Evolutionary conservation across 1,140 invertebrate species (phyloP).

Genomic region (Drosophila suzukii): DNA sequence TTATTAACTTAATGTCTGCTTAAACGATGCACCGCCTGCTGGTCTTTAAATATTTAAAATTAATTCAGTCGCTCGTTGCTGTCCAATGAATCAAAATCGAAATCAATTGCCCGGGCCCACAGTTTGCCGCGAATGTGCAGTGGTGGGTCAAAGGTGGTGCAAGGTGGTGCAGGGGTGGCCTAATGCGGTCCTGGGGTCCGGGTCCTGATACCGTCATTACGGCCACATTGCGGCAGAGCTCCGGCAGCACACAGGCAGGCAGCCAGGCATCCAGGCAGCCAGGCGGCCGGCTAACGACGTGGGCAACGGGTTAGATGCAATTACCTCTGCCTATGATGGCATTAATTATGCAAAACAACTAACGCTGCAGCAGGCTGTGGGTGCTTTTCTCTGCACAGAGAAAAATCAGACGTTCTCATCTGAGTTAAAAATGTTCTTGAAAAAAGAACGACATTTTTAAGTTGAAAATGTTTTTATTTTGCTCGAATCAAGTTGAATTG

Average conservation of each 20-base stretch:
- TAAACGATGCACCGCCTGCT: conserved; percentile 60
- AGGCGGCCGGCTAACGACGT: conserved; percentile 15
- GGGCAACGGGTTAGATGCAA: conserved; percentile 55
- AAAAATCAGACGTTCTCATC: too few species aligned
- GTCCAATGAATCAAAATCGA: conserved; percentile 64
- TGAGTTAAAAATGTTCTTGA: too few species aligned
- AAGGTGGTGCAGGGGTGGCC: background rate
- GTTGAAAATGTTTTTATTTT: too few species aligned
- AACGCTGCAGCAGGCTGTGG: conserved; percentile 17
- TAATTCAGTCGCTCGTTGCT: conserved; percentile 34
- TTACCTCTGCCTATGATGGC: conserved; percentile 71
- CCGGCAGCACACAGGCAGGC: background rate
- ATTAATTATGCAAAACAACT: conserved; percentile 77
- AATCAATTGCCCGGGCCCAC: conserved; percentile 65
- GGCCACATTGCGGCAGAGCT: conserved; percentile 63
- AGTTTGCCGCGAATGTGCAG: conserved; percentile 51
- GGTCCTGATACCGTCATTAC: conserved; percentile 63
- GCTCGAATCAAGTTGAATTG: too few species aligned
- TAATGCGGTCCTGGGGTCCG: conserved; percentile 27
- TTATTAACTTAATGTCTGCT: conserved; percentile 76
- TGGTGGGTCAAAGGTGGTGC: too few species aligned
- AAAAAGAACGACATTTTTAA: too few species aligned
- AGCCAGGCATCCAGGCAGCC: background rate
- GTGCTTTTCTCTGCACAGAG: too few species aligned
- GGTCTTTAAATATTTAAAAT: conserved; percentile 77